A percentile compares a stretch with the other conserved stretches of the same genome.
Evolutionary conservation across 2,113 vertebrate species (phyloP).

Genomic region (Pluvialis apricaria): DNA sequence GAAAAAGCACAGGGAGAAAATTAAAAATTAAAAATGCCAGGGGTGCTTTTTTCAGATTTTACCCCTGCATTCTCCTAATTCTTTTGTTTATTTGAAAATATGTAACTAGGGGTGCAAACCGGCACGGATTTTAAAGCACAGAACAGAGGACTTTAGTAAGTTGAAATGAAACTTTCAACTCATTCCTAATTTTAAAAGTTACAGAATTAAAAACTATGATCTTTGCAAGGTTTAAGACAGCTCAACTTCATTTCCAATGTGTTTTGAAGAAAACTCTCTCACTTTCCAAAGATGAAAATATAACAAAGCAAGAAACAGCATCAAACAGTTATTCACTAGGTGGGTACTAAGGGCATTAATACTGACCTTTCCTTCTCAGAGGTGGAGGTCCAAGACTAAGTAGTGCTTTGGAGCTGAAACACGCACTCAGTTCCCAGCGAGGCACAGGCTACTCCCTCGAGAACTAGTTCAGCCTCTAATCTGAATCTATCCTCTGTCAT

Average conservation of each 20-base stretch:
- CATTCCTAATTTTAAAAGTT: background rate
- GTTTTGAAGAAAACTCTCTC: background rate
- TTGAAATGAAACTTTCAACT: background rate
- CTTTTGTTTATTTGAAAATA: background rate
- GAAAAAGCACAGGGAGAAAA: background rate
- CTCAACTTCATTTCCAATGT: background rate
- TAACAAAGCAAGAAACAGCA: background rate
- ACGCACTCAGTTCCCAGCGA: background rate
- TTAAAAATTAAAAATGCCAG: background rate
- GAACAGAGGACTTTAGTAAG: background rate
- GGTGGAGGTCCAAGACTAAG: background rate
- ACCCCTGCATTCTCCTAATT: slow-evolving; percentile 11
- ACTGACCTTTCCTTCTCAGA: slow-evolving; percentile 45
- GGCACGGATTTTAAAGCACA: background rate
- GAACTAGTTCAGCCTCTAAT: background rate
- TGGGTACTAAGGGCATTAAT: background rate
- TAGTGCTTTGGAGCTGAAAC: background rate
- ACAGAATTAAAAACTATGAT: background rate
- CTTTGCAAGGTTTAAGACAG: background rate
- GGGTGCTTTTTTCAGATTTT: background rate
- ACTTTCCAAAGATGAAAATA: background rate
- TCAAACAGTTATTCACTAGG: background rate
- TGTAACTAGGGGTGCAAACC: background rate
- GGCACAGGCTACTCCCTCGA: background rate
- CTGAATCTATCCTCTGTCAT: background rate